phyloP scores from a whole-genome alignment of 2,888 invertebrate genomes.

The Eubasilissa splendida region DNA sequence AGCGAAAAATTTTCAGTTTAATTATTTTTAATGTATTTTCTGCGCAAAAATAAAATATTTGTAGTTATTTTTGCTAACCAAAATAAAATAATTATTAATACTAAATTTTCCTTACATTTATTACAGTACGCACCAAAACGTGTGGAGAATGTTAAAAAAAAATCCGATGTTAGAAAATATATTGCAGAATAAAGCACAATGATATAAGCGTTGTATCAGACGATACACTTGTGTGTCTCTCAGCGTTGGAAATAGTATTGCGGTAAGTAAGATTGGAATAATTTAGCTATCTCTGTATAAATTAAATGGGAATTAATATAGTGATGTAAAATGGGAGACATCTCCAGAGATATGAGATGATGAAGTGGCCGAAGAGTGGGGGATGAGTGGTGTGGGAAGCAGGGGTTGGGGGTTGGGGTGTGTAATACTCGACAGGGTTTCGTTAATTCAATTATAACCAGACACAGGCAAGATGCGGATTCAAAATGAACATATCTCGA shows the following conservation, averaged over 20 bases:
- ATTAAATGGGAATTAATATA: conserved; percentile 24
- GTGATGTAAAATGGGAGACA: conserved; percentile 14
- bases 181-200: too few relatives aligned
- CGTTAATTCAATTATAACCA: conserved; percentile 28
- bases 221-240: not conserved
- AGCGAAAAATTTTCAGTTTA: too few relatives aligned
- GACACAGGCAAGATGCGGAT: conserved; percentile 8
- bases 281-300: conserved; percentile 16
- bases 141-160: too few relatives aligned
- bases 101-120: too few relatives aligned
- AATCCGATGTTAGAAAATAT: too few relatives aligned
- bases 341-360: conserved; percentile 27
- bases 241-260: conserved; percentile 10
- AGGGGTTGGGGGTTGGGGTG: not conserved
- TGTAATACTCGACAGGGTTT: conserved; percentile 29
- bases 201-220: not conserved
- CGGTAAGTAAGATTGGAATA: conserved; percentile 13
- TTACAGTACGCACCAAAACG: too few relatives aligned
- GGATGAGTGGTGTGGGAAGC: not conserved
- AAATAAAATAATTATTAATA: too few relatives aligned
- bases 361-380: not conserved
- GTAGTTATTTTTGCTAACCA: too few relatives aligned
- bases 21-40: too few relatives aligned
- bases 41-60: too few relatives aligned
- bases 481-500: conserved; percentile 8